Base-by-base conservation (phyloP, 2,888 invertebrate genomes). In the Gryllus longicercus region DNA sequence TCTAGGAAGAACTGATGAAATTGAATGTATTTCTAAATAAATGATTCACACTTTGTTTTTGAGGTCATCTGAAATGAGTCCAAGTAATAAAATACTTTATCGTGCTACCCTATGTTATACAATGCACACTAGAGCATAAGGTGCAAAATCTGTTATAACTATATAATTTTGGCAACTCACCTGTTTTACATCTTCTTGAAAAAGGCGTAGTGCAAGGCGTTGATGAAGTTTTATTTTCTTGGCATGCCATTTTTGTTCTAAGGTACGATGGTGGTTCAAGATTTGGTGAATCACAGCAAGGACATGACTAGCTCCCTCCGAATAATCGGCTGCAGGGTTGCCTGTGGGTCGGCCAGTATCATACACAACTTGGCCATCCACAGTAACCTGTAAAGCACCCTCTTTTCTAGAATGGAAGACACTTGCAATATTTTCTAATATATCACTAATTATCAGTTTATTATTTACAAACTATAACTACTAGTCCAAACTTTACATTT, bases 181-280 rank as follows among this genome's bases (percentile, higher is more conserved):
- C 91, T 98, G 98, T 87, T 97, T 95, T 78, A 98, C 98, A 87
- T 98, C 98, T 87, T 98, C 98, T 88, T 99, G 98, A 87, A 99
- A 99, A 76, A 98, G 90, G 84, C 92, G 90, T 84, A 99, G 89
- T 12, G 98, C 98, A 74, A 98, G 90, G 83, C 97, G 90, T 88
- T 98, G 98, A 87, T 98, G 98, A 81, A 99, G 89, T 87, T 97
- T 96, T 83, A 98, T 95, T 88, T 98, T 94, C 84, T 97, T 96
- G 83, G 95, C 93, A 85, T 97, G 97, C 95, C 98, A 98, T 82
- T 96, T 92, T 83, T 96, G 96, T 87, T 98, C 98, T 75, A 98
- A 89, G 11, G 96, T 94, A 80, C 98, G 90, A 86, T 99, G 98
- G 86, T 98, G 97, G 79, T 96, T 96, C 81, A 98, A 89, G 84